Base-by-base conservation (phyloP, 2,797 vertebrate species). In the Betta splendens region DNA sequence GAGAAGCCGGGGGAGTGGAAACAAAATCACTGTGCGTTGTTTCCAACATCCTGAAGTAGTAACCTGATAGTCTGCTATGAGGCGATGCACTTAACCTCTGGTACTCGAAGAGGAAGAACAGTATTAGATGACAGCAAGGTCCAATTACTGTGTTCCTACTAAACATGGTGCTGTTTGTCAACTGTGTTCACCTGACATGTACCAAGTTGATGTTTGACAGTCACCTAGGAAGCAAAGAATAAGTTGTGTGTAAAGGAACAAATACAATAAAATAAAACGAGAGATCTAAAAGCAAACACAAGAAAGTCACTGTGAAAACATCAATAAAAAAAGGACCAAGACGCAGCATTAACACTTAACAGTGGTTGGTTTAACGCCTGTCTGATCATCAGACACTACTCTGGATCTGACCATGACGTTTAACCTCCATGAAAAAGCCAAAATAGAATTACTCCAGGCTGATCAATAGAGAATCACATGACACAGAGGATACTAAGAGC, bases 11-110 rank as follows among this genome's bases (percentile, higher is more conserved):
- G 25, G 25, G 44, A 61, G 23, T 16, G 32, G 26, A 31, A 51
- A 38, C 55, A 33, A 67, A 59, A 50, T 61, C 75, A 33, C 2
- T 28, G 10, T 28, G 26, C 26, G 28, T 7, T 54, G 9, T 16
- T 35, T 65, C 62, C 31, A 64, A 64, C 72, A 68, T 69, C 64
- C 64, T 68, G 18, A 69, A 79, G 52, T 59, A 77, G 73, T 79
- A 75, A 79, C 52, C 45, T 55, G 76, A 83, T 71, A 46, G 46
- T 72, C 39, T 70, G 46, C 2, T 1, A 50, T 40, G 57, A 46
- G 64, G 25, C 64, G 64, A 79, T 80, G 65, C 52, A 61, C 75
- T 68, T 64, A 69, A 46, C 15, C 1, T 8, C 56, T 31, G 39
- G 20, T 48, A 13, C 55, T 50, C 12, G 17, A 31, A 63, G 59